phyloP scores from a whole-genome alignment of 2,113 vertebrate genomes.

The Onychorhynchus coronatus region DNA sequence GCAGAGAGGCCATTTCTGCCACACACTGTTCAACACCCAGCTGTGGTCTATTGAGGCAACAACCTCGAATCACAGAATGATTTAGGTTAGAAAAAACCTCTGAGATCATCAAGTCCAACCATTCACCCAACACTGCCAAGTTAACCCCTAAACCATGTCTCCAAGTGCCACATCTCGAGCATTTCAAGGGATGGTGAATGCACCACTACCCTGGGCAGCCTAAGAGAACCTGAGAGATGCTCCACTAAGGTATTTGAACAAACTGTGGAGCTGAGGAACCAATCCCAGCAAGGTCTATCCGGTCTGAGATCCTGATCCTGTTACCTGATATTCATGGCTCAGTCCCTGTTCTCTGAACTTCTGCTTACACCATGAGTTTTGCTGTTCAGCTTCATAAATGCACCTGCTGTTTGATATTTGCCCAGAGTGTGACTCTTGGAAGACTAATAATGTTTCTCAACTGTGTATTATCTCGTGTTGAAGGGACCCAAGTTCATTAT shows the following conservation, averaged over 20 bases:
- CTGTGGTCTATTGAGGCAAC: not conserved
- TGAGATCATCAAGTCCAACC: not conserved
- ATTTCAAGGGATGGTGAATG: not conserved
- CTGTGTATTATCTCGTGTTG: not conserved
- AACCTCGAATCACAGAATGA: not conserved
- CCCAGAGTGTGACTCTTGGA: not conserved
- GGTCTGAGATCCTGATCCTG: not conserved
- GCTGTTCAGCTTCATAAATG: not conserved
- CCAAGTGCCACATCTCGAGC: not conserved
- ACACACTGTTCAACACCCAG: not conserved
- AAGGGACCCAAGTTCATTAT: not conserved
- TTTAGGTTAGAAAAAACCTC: not conserved
- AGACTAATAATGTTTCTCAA: not conserved
- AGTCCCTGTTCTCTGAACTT: not conserved
- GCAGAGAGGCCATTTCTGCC: not conserved
- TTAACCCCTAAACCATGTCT: not conserved
- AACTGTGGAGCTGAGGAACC: not conserved
- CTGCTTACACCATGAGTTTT: not conserved
- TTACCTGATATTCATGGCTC: not conserved
- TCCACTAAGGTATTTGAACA: not conserved
- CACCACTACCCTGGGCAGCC: not conserved
- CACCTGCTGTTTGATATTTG: not conserved
- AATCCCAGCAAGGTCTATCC: accelerated
- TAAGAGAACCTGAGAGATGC: not conserved
- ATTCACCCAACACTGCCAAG: not conserved